These are phyloP conservation scores for Lepidothrix coronata DNA, from an alignment of 2,113 vertebrate species.

Conservation along the genomic window DNA sequence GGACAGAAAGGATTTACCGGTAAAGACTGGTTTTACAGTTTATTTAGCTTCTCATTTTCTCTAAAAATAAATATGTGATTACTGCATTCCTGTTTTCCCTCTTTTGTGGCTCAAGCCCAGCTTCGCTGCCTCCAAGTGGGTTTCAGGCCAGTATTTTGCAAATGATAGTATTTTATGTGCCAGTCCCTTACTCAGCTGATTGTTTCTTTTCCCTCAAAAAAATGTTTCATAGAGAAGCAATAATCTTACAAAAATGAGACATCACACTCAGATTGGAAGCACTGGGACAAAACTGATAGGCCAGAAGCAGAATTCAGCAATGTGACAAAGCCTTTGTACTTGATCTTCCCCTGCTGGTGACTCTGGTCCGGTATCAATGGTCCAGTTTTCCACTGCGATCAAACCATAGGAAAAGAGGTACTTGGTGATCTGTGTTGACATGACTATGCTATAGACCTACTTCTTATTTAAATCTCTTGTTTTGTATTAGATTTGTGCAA, in stretches of 20 bases:
- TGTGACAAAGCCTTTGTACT: background rate
- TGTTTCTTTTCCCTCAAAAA: constrained; percentile 12
- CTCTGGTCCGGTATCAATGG: background rate
- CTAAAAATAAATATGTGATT: constrained; percentile 14
- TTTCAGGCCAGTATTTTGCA: constrained; percentile 17
- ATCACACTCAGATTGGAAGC: background rate
- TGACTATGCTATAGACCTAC: background rate
- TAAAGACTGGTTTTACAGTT: background rate
- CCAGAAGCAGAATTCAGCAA: background rate
- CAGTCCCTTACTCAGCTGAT: constrained; percentile 40
- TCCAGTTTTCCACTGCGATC: background rate
- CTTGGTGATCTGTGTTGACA: background rate
- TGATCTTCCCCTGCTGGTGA: background rate
- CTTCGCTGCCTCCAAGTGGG: background rate
- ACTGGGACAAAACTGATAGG: background rate
- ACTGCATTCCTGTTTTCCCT: background rate
- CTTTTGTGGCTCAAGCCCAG: background rate
- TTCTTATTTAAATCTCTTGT: background rate
- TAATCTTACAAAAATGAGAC: constrained; percentile 34
- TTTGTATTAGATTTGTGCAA: background rate
- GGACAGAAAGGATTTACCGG: background rate
- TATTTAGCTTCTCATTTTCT: constrained; percentile 27
- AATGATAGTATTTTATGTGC: constrained; percentile 54
- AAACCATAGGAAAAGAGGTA: background rate
- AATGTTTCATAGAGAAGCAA: constrained; percentile 14